phyloP scores from a whole-genome alignment of 2,888 invertebrate species.

The Chaitophorus viminalis region DNA sequence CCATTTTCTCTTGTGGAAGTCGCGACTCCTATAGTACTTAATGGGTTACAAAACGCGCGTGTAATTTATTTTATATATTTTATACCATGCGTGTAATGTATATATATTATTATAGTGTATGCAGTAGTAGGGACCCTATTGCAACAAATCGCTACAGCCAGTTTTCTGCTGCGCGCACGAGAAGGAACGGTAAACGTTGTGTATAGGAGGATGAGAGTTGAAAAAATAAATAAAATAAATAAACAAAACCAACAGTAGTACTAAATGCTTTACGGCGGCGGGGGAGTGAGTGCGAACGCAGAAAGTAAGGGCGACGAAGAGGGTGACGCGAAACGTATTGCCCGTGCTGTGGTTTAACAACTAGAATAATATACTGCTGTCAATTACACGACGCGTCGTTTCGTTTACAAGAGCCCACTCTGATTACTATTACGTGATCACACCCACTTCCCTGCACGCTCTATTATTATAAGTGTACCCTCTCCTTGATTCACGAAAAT shows the following conservation, averaged over 20 bases:
- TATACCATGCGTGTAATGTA: too few relatives aligned
- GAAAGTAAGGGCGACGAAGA: background rate
- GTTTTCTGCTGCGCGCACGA: background rate
- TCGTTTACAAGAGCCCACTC: background rate
- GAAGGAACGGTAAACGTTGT: background rate
- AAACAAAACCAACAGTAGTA: background rate
- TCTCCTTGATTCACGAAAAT: background rate
- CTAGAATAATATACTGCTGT: background rate
- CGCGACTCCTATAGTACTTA: background rate
- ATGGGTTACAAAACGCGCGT: background rate
- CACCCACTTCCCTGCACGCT: background rate
- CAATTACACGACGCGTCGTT: conserved; percentile 8
- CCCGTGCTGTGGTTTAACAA: background rate
- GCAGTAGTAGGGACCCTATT: background rate
- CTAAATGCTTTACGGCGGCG: background rate
- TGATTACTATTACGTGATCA: background rate
- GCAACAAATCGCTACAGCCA: background rate
- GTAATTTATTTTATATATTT: background rate
- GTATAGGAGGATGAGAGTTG: background rate
- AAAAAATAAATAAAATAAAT: conserved; percentile 6
- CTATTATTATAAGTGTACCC: background rate
- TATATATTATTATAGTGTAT: background rate
- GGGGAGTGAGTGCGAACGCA: background rate
- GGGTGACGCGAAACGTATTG: conserved; percentile 29
- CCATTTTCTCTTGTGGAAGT: background rate